A percentile compares a stretch with the other conserved stretches of the same genome.
Conservation (phyloP, 2,888 invertebrate genomes). For the Troides helena region DNA sequence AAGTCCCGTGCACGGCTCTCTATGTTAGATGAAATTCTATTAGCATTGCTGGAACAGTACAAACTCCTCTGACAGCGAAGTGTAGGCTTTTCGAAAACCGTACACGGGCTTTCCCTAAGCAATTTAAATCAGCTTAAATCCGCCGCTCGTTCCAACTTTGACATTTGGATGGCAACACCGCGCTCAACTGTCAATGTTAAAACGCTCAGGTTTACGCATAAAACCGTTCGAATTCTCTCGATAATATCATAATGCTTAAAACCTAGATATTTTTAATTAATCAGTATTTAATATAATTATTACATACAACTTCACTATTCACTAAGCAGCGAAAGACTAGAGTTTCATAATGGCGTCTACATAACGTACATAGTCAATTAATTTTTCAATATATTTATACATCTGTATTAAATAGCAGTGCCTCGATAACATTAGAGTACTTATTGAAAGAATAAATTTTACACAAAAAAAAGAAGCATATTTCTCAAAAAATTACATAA, state of each 20-base stretch:
- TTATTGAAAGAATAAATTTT: constrained; percentile 22
- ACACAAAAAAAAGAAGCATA: constrained; percentile 20
- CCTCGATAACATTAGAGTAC: constrained; percentile 38
- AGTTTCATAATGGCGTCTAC: constrained; percentile 68
- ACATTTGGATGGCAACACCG: constrained; percentile 32
- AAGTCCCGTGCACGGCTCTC: constrained; percentile 41
- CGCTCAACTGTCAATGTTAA: constrained; percentile 28
- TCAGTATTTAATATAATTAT: constrained; percentile 50
- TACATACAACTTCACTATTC: constrained; percentile 60
- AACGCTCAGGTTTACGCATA: constrained; percentile 37
- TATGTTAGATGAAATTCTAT: constrained; percentile 21
- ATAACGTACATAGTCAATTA: constrained; percentile 46
- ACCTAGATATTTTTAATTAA: constrained; percentile 49
- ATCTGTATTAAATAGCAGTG: constrained; percentile 34
- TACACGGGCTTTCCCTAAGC: constrained; percentile 44
- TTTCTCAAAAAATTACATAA: neutral
- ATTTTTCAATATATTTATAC: constrained; percentile 45
- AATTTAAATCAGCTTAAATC: constrained; percentile 40
- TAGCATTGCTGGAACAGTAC: constrained; percentile 19
- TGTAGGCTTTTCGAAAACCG: constrained; percentile 35
- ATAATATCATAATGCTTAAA: constrained; percentile 61
- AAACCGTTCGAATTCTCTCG: constrained; percentile 47
- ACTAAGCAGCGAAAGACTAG: constrained; percentile 73
- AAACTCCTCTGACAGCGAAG: neutral
- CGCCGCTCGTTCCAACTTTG: constrained; percentile 33